Base-by-base conservation (phyloP, 2,888 invertebrate species). In the Hydropsyche betteni region DNA sequence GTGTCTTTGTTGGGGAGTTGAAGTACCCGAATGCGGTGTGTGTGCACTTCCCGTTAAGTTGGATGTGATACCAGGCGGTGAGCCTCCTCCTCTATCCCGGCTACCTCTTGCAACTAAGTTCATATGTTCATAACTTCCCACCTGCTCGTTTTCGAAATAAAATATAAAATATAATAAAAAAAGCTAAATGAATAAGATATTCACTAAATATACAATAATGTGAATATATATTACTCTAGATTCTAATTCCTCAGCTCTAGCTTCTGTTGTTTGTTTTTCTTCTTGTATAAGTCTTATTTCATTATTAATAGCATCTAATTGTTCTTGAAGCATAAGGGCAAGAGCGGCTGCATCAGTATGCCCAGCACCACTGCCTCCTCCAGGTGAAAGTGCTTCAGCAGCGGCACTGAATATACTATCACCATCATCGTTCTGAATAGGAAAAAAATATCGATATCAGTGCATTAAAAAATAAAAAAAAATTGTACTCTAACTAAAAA, bases 291-390 rank as follows among this genome's bases (percentile, higher is more conserved):
- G 87, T 5, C 89, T 90, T 82, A 99, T 99, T 90, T 99, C 99
- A 82, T 98, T 98, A 88, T 99, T 99, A 85, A 99, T 99, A 83
- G 99, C 99, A 88, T 99, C 99, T 80, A 99, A 89, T 86, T 99
- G 98, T 83, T 99, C 99, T 85, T 99, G 99, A 81, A 99, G 90
- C 97, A 99, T 98, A 84, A 98, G 92, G 68, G 99, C 99, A 80
- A 99, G 88, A 0, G 98, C 97, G 83, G 99, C 99, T 69, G 99
- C 98, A 86, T 99, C 99, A 3, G 96, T 94, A 84, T 92, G 92
- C 0, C 92, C 90, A 0, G 87, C 87, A 61, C 73, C 78, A 10
- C 76, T 77, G 52, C 86, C 86, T 16, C 86, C 86, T 12, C 84
- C 86, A 44, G 93, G 93, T 58, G 92, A 93, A 81, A 92, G 88